A percentile compares a stretch with the other conserved stretches of the same genome.
These are phyloP conservation scores for Drosophila lini DNA, from an alignment of 1,140 invertebrate genomes.

Conservation along the genomic window DNA sequence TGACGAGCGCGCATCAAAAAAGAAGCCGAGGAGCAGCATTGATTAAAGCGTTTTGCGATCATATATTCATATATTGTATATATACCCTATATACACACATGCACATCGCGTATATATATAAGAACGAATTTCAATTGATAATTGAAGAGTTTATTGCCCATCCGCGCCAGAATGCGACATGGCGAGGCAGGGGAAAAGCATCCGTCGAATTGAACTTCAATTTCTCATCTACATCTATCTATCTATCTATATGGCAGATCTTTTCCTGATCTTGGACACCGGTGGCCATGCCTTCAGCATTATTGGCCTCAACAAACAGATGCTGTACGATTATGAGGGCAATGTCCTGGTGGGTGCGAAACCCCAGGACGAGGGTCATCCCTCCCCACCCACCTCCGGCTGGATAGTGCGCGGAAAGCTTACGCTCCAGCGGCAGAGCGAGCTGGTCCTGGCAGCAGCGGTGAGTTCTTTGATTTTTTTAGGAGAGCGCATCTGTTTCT, in stretches of 20 bases:
- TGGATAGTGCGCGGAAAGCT: slow-evolving; percentile 83
- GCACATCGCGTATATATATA: slow-evolving; percentile 38
- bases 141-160: slow-evolving; percentile 72
- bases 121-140: slow-evolving; percentile 74
- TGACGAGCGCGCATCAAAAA: slow-evolving; percentile 48
- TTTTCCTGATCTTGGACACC: slow-evolving; percentile 74
- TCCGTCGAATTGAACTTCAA: slow-evolving; percentile 46
- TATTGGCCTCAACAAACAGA: slow-evolving; percentile 80
- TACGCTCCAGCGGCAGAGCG: slow-evolving; percentile 74
- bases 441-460: slow-evolving; percentile 75
- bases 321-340: slow-evolving; percentile 83
- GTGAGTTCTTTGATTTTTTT: slow-evolving; percentile 50
- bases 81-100: slow-evolving; percentile 29
- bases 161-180: slow-evolving; percentile 42
- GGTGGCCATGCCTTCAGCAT: slow-evolving; percentile 76
- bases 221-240: slow-evolving; percentile 27
- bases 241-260: slow-evolving; percentile 56
- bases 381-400: slow-evolving; percentile 74
- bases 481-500: neutral
- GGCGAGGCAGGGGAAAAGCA: slow-evolving; percentile 1
- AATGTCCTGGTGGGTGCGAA: slow-evolving; percentile 80
- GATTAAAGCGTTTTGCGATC: slow-evolving; percentile 60
- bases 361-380: slow-evolving; percentile 73
- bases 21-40: slow-evolving; percentile 47
- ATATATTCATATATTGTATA: slow-evolving; percentile 25